Conservation (phyloP, 2,113 vertebrate species). For the Fregata magnificens region DNA sequence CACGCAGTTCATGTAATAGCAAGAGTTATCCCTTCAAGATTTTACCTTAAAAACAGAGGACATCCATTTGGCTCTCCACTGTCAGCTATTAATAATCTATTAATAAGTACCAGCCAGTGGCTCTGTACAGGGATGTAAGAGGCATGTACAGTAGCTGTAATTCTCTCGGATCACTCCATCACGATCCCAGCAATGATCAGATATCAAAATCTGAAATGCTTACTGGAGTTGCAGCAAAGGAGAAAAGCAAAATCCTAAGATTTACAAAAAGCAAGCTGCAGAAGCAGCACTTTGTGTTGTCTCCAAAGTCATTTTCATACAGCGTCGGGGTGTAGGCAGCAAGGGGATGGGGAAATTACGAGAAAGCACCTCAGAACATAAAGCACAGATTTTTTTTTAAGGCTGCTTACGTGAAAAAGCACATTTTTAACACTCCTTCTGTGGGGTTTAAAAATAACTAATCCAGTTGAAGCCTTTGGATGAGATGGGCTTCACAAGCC, state of each 20-base stretch:
- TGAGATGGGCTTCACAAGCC: slow-evolving; percentile 18
- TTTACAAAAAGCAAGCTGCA: slow-evolving; percentile 28
- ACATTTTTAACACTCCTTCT: slow-evolving; percentile 69
- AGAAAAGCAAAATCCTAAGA: slow-evolving; percentile 13
- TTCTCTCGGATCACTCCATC: not conserved
- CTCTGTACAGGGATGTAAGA: not conserved
- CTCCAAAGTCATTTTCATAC: slow-evolving; percentile 55
- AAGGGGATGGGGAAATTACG: slow-evolving; percentile 20
- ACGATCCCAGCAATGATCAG: not conserved
- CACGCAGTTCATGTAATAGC: not conserved
- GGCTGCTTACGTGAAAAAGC: slow-evolving; percentile 59
- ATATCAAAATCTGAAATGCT: not conserved
- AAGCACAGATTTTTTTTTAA: not conserved
- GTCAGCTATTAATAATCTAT: not conserved
- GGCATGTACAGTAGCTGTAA: not conserved
- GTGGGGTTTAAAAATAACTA: slow-evolving; percentile 57
- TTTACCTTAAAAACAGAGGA: not conserved
- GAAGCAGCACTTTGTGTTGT: slow-evolving; percentile 47
- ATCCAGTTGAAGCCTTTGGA: slow-evolving; percentile 36
- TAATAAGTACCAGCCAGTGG: not conserved
- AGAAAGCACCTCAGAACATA: slow-evolving; percentile 55
- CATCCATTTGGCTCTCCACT: not conserved
- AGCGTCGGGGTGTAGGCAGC: slow-evolving; percentile 29
- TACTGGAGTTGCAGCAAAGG: not conserved
- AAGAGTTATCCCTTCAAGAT: not conserved